Evolutionary conservation across 1,140 invertebrate species (phyloP), one percentile per base, ranked within the genome.

Genomic region (Trinorchestia longiramus): DNA sequence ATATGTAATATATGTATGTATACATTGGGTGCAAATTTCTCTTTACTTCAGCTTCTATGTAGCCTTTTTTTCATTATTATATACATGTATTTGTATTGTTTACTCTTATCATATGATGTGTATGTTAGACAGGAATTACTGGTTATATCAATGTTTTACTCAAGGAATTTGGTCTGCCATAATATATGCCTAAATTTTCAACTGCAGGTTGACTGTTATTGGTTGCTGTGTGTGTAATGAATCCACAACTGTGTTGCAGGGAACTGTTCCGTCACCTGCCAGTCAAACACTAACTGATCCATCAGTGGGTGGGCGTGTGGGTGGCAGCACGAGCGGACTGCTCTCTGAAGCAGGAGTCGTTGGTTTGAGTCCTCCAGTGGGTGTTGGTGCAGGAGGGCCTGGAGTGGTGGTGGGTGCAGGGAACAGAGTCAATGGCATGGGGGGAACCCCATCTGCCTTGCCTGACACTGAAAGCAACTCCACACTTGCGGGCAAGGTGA

Each of bases 401-500:
- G 90, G 95, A n/a, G 95, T 91, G 28, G 53, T 57, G 57, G 53
- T 43, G 15, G 57, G 53, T 0, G 90, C 88, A 0, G 95, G 95
- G 28, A 44, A 44, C 28, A 42, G 95, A 44, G 40, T 94, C 57
- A 91, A 96, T 92, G 87, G 95, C 44, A 94, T 94, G 92, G 92
- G 92, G 40, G 43, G 36, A 47, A 42, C 40, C 11, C 62, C 96
- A 36, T 96, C 96, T 43, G 44, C 96, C 40, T 42, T 95, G 62
- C 62, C 94, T 43, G 47, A 95, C 53, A 88, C 87, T 53, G 87
- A 91, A 17, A 92, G 42, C 77, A 87, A 43, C 77, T 47, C 96
- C 4, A 36, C 95, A 8, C 42, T 57, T 0, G 45, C 95, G 36
- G 44, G 44, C 45, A 77, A 62, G 45, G 40, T 95, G 17, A 98